Evolutionary conservation across 2,797 vertebrate genomes (phyloP), one percentile per base, ranked within the genome.

Genomic region (Lophius americanus): DNA sequence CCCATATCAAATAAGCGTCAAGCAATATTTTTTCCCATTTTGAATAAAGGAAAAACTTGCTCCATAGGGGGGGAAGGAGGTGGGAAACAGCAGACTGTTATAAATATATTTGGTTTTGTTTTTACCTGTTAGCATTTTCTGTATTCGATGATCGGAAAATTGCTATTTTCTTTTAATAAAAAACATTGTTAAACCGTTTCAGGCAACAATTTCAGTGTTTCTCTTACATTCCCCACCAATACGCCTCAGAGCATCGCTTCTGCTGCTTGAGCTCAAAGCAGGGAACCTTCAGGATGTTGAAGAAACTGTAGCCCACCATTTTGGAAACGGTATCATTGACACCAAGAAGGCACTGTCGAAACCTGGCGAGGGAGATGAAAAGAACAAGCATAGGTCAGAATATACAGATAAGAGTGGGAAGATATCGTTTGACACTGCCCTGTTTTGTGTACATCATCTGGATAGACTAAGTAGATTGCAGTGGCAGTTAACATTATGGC

Each of bases 221-320:
- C 47, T 41, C 96, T 83, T 89, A 97, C 96, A 85, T 90, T 55
- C 95, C 94, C 94, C 94, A 95, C 95, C 95, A 96, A 87, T 92
- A 85, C 91, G 93, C 91, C 54, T 88, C 72, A 33, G 93, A 81
- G 14, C 97, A 97, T n/a, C 78, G 89, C 72, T 82, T 91, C 42
- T 76, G 87, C 23, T 89, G 85, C 58, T 91, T 87, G 76, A 97
- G 85, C 76, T 93, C 85, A 11, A 98, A 98, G 85, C 96, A 98
- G 2, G 95, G 95, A 13, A 93, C 62, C 64, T 87, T 91, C 68
- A 98, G 84, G 68, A 97, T 61, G 42, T 90, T 94, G 90, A 97
- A 98, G 87, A 95, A 98, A 64, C 94, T 95, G 88, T 93, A 78
- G 4, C 95, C 96, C 63, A 98, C 93, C 69, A 97, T 84, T 52